Evolutionary conservation across 1,140 invertebrate species (phyloP), one percentile per base, ranked within the genome.

Genomic region (Patella vulgata): DNA sequence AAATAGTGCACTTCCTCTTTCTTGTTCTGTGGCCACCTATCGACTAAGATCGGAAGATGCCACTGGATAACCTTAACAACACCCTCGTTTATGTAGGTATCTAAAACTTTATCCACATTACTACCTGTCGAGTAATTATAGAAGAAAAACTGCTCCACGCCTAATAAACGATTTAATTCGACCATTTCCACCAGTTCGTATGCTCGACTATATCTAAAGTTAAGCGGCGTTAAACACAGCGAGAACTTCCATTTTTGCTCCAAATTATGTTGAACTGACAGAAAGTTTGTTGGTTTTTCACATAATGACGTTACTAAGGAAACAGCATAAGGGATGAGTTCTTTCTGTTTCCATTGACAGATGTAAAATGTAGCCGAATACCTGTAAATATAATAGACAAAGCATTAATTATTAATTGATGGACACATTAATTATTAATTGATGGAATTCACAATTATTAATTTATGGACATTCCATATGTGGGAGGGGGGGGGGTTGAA

Each of bases 151-250:
- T 95, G 93, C 28, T 89, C 89, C 0, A 92, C 92, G 0, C 95
- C 95, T 51, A 97, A 85, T 19, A 97, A 82, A 8, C 88, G 87
- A 78, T 97, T 94, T 51, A 97, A 85, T 84, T 97, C 95, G 61
- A 97, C 89, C 87, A 95, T 97, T 85, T 97, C 95, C 59, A 97
- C 86, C 61, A 98, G 85, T 85, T 95, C 92, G 44, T 85, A 65
- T 23, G 73, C 67, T 71, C 89, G 88, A 77, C 95, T 91, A 82
- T 95, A 97, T 66, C 91, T 88, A 76, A 92, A 96, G 82, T 97
- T 95, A 39, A 98, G 87, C 0, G 96, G 95, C 73, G 97, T 96
- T 12, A 97, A 91, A 82, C 96, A 98, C n/a, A 97, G 89, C 3
- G 91, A 93, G 27, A 97, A 89, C 2, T 70, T 5, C 5, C 5